phyloP scores from a whole-genome alignment of 2,888 invertebrate species.

The Metopia argyrocephala region DNA sequence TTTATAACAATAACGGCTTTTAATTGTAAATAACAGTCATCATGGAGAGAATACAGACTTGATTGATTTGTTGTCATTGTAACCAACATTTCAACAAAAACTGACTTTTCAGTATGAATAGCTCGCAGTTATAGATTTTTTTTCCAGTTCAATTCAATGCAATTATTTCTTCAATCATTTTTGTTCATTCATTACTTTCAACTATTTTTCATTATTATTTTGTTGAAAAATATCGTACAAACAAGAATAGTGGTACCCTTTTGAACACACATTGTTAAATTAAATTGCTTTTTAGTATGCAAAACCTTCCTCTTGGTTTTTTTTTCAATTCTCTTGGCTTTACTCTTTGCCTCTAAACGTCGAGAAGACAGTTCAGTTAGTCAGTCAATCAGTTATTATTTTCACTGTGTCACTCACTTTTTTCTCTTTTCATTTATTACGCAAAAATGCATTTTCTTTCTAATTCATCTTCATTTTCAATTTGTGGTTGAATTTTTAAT shows the following conservation, averaged over 20 bases:
- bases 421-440: neutral
- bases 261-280: too few relatives aligned
- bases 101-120: constrained; percentile 33
- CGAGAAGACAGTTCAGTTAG: neutral
- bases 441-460: constrained; percentile 9
- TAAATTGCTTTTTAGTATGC: too few relatives aligned
- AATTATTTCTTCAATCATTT: constrained; percentile 9
- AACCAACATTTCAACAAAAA: constrained; percentile 49
- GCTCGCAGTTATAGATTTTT: neutral
- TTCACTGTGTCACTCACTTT: neutral
- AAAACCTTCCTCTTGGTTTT: too few relatives aligned
- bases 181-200: constrained; percentile 30
- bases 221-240: too few relatives aligned
- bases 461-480: constrained; percentile 59
- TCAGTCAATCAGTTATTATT: neutral
- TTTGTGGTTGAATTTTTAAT: constrained; percentile 26
- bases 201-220: neutral
- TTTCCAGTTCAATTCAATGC: too few relatives aligned
- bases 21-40: too few relatives aligned
- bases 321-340: too few relatives aligned
- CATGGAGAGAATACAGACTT: too few relatives aligned
- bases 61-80: constrained; percentile 59
- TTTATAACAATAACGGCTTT: too few relatives aligned
- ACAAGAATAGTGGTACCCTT: too few relatives aligned
- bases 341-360: too few relatives aligned